These are phyloP conservation scores for Tenthredo amoena DNA, from an alignment of 2,888 invertebrate genomes.

Conservation along the genomic window DNA sequence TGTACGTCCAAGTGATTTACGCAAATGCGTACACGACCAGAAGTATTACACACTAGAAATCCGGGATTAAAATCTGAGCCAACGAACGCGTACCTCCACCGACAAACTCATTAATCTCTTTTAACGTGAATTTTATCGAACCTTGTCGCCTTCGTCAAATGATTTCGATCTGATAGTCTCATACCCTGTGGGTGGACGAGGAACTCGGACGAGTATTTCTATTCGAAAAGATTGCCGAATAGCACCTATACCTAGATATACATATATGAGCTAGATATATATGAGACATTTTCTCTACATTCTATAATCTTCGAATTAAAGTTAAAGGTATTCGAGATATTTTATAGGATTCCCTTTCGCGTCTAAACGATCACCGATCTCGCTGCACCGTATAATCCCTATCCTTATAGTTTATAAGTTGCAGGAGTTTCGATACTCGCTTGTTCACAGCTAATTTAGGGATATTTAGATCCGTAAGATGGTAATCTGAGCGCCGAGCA, in stretches of 20 bases:
- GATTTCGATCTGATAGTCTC: conserved; percentile 30
- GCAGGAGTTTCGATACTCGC: conserved; percentile 50
- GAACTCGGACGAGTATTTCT: background rate
- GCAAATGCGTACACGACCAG: conserved; percentile 20
- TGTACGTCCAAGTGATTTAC: conserved; percentile 50
- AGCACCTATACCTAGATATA: no score
- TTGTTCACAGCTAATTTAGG: conserved; percentile 53
- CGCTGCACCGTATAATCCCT: background rate
- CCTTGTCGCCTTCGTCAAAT: conserved; percentile 40
- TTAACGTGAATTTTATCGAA: conserved; percentile 41
- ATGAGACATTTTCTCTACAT: background rate
- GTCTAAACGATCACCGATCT: background rate
- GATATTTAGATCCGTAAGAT: conserved; percentile 59
- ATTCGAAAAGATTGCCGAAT: background rate
- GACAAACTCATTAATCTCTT: conserved; percentile 24
- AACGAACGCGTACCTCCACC: background rate
- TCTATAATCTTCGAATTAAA: background rate
- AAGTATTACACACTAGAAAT: conserved; percentile 15
- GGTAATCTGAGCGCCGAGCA: conserved; percentile 66
- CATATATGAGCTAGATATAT: no score
- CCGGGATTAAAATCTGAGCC: conserved; percentile 32
- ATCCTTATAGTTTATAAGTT: conserved; percentile 39
- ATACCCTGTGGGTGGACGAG: conserved; percentile 7
- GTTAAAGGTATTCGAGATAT: background rate
- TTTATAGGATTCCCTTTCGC: background rate